Base-by-base conservation (phyloP, 2,797 vertebrate species). In the Malacoctenus gilli region DNA sequence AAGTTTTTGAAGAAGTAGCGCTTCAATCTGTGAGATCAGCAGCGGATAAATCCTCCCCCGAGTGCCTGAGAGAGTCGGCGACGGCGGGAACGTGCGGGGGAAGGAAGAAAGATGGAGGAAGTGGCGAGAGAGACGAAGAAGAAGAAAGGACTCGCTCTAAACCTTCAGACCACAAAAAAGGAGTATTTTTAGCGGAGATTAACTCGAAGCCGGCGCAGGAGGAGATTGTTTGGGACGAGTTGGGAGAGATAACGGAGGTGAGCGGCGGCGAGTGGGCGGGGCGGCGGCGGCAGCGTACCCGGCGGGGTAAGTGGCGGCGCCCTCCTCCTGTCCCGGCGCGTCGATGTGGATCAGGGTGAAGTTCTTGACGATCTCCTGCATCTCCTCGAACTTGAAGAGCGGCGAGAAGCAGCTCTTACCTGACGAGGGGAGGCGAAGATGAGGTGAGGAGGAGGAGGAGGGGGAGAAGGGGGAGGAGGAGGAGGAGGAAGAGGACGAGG, bases 281-380 rank as follows among this genome's bases (percentile, higher is more conserved):
- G 8, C 4, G 8, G 22, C 4, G 28, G 4, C 8, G 18, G 0
- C 0, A 11, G 58, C 84, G 64, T 74, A 95, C 95, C 94, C 93
- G 22, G 87, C 10, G 36, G 94, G 94, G 83, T 93, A 95, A 37
- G 84, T 61, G 0, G 93, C 87, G 0, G 94, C 91, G 3, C 93
- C 94, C 1, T 95, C 93, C 84, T 96, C 93, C 78, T 96, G 95
- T 23, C 95, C 95, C 1, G 95, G 95, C 4, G 91, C 93, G 1
- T 96, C 93, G 8, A 96, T 82, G 22, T 96, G 94, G 55, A 95
- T 93, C 77, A 95, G 88, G 42, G 94, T 93, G 50, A 96, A 96
- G 75, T 94, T 95, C 89, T 96, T 95, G 55, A 95, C 93, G 5
- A 96, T 96, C 87, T 96, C 95, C 85, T 95, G 92, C 95, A 96